phyloP scores from a whole-genome alignment of 2,797 vertebrate genomes.

The Cynodonichthys magdalenae region DNA sequence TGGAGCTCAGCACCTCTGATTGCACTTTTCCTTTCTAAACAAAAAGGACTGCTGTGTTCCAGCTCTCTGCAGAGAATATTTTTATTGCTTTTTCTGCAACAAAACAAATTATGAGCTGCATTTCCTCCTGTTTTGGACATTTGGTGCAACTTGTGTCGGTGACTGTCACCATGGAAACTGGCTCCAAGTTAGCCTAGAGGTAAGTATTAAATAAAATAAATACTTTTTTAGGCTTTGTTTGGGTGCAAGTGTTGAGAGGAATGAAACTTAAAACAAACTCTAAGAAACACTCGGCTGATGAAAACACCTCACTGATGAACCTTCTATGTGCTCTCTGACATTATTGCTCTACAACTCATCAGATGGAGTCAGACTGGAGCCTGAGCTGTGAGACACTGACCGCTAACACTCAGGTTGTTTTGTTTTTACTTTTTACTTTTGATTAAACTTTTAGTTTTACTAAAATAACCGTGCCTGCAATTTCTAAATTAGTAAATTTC shows the following conservation, averaged over 20 bases:
- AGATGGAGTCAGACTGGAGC: no score
- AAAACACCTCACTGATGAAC: not conserved
- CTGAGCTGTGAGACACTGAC: no score
- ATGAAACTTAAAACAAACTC: not conserved
- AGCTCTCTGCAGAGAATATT: not conserved
- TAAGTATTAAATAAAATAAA: not conserved
- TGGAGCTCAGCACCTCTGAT: not conserved
- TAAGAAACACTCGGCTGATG: not conserved
- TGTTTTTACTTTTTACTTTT: no score
- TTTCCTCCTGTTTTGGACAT: slow-evolving; percentile 10
- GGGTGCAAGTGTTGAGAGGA: not conserved
- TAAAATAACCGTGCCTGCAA: no score
- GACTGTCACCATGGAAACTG: slow-evolving; percentile 29
- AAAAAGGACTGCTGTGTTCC: not conserved
- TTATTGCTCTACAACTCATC: no score
- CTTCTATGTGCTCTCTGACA: not conserved
- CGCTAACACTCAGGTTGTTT: no score
- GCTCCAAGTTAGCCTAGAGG: not conserved
- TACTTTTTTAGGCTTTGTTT: slow-evolving; percentile 8
- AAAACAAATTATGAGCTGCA: slow-evolving; percentile 8
- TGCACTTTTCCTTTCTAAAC: not conserved
- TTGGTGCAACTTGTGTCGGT: slow-evolving; percentile 7
- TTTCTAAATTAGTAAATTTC: no score
- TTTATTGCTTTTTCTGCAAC: slow-evolving; percentile 6
- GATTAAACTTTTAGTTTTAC: no score